Percentiles rank a stretch among this genome's conserved stretches.
Evolutionary conservation across 1,140 invertebrate species (phyloP).

Genomic region (Episyrphus balteatus): DNA sequence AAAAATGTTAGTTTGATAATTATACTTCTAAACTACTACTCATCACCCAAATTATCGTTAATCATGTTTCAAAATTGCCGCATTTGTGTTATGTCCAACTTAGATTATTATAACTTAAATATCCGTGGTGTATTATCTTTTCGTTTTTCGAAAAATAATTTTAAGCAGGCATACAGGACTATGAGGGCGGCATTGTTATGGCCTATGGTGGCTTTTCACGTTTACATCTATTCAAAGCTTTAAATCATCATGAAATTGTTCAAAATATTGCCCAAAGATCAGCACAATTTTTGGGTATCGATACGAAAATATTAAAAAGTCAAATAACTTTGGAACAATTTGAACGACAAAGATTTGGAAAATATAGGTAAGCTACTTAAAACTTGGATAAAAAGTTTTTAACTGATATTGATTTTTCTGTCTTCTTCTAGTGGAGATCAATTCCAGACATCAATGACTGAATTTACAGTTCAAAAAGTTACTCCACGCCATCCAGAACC

Average conservation of each 20-base stretch:
- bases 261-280: conserved; percentile 75
- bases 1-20: too few relatives aligned
- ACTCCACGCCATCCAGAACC: conserved; percentile 64
- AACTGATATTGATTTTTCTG: background rate
- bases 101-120: too few relatives aligned
- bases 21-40: too few relatives aligned
- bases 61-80: background rate
- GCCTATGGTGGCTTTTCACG: conserved; percentile 78
- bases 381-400: background rate
- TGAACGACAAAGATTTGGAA: conserved; percentile 75
- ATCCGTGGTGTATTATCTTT: too few relatives aligned
- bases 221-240: conserved; percentile 78
- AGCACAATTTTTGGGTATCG: conserved; percentile 65
- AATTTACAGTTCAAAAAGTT: conserved; percentile 86
- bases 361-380: conserved; percentile 57
- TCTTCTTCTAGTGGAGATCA: conserved; percentile 60
- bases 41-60: conserved; percentile 3
- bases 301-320: conserved; percentile 70
- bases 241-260: conserved; percentile 74
- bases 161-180: conserved; percentile 51
- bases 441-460: conserved; percentile 79
- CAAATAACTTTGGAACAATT: conserved; percentile 79
- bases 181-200: conserved; percentile 75
- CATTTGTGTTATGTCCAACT: too few relatives aligned
- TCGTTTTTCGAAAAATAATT: conserved; percentile 8